These are phyloP conservation scores for Anticlea derivata DNA, from an alignment of 2,888 invertebrate species.

Conservation along the genomic window DNA sequence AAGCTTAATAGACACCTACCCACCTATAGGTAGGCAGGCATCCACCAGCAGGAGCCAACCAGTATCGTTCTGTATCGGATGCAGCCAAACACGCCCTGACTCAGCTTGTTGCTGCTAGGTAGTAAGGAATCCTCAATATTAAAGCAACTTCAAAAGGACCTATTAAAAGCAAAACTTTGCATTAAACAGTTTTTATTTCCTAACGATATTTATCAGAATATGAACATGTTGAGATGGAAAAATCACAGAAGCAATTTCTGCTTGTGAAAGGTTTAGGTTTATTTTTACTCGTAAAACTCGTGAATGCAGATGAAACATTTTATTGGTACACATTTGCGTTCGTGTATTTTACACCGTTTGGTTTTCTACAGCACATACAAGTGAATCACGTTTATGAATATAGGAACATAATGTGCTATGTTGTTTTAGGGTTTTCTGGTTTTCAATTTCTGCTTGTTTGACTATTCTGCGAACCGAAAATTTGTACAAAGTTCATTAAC, in stretches of 20 bases:
- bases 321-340: conserved; percentile 15
- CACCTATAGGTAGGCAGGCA: too few species aligned
- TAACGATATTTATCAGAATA: conserved; percentile 24
- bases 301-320: conserved; percentile 31
- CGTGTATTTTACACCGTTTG: conserved; percentile 11
- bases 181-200: conserved; percentile 18
- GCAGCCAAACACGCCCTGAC: too few species aligned
- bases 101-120: too few species aligned
- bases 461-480: too few species aligned
- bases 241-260: conserved; percentile 38
- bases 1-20: too few species aligned
- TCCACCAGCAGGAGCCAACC: too few species aligned
- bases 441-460: too few species aligned
- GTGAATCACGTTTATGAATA: background rate
- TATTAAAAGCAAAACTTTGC: background rate
- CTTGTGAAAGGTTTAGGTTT: conserved; percentile 32
- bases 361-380: conserved; percentile 12
- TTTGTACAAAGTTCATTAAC: too few species aligned
- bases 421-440: background rate
- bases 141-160: too few species aligned
- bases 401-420: background rate
- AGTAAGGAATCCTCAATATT: too few species aligned
- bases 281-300: conserved; percentile 25
- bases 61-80: too few species aligned
- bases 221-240: conserved; percentile 26